A percentile compares a stretch with the other conserved stretches of the same genome.
Conservation (phyloP, 2,888 invertebrate species). For the Lasioglossum malachurum region DNA sequence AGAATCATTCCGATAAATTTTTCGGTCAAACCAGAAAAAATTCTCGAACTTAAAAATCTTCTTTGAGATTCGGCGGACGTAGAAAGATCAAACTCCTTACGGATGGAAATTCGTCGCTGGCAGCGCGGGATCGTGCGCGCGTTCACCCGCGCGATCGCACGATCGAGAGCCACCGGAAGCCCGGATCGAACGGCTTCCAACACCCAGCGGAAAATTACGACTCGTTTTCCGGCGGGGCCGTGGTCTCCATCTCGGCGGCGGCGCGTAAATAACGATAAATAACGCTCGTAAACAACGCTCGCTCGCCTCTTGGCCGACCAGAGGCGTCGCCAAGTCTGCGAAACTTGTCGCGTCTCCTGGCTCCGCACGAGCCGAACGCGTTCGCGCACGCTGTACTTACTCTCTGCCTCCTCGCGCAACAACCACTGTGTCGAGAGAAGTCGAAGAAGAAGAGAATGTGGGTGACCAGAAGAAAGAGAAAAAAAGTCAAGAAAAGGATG, state of each 20-base stretch:
- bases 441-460: constrained; percentile 17
- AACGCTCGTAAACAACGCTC: constrained; percentile 22
- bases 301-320: background rate
- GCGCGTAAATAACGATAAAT: constrained; percentile 31
- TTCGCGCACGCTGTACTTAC: constrained; percentile 45
- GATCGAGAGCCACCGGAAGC: background rate
- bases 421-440: constrained; percentile 21
- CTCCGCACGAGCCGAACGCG: background rate
- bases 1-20: background rate
- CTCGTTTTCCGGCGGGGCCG: constrained; percentile 12
- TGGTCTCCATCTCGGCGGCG: background rate
- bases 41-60: background rate
- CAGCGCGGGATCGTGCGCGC: background rate
- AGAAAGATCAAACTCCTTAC: background rate
- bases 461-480: constrained; percentile 5
- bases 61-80: background rate
- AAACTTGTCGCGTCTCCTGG: constrained; percentile 6
- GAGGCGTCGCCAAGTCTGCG: constrained; percentile 40
- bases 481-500: constrained; percentile 18
- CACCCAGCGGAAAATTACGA: background rate
- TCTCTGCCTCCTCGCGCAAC: constrained; percentile 39
- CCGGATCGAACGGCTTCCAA: background rate
- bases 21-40: background rate
- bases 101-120: background rate
- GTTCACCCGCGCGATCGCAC: background rate